These are phyloP conservation scores for Drosophila nigricruria DNA, from an alignment of 2,888 invertebrate genomes.

Conservation along the genomic window DNA sequence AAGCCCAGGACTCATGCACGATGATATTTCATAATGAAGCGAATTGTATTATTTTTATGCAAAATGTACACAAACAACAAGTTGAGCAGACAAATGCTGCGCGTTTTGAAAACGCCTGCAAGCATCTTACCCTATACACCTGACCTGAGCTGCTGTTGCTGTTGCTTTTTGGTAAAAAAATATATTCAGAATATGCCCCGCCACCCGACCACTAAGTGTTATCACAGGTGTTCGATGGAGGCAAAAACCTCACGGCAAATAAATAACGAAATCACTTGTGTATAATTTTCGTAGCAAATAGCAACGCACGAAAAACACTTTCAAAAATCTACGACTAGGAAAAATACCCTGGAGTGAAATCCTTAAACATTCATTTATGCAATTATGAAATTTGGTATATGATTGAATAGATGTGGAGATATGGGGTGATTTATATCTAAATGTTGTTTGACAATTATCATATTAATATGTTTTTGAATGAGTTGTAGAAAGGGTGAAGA, in stretches of 20 bases:
- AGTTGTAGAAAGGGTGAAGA: no score
- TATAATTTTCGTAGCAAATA: constrained; percentile 38
- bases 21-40: constrained; percentile 37
- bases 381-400: not conserved
- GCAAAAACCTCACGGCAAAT: constrained; percentile 27
- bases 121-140: constrained; percentile 34
- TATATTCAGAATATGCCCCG: constrained; percentile 3
- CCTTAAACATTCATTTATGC: no score
- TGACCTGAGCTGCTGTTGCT: not conserved
- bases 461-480: no score
- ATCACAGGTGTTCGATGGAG: constrained; percentile 53
- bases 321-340: not conserved
- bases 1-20: constrained; percentile 22
- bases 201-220: constrained; percentile 14
- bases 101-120: constrained; percentile 15
- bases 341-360: constrained; percentile 8
- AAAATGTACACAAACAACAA: constrained; percentile 27
- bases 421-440: no score
- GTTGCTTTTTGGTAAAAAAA: not conserved
- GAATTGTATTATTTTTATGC: constrained; percentile 56
- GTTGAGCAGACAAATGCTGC: constrained; percentile 11
- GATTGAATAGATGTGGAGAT: not conserved
- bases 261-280: constrained; percentile 50
- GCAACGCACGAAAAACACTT: not conserved
- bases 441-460: no score